Evolutionary conservation across 2,113 vertebrate genomes (phyloP), one percentile per base, ranked within the genome.

Genomic region (Chaetops frenatus): DNA sequence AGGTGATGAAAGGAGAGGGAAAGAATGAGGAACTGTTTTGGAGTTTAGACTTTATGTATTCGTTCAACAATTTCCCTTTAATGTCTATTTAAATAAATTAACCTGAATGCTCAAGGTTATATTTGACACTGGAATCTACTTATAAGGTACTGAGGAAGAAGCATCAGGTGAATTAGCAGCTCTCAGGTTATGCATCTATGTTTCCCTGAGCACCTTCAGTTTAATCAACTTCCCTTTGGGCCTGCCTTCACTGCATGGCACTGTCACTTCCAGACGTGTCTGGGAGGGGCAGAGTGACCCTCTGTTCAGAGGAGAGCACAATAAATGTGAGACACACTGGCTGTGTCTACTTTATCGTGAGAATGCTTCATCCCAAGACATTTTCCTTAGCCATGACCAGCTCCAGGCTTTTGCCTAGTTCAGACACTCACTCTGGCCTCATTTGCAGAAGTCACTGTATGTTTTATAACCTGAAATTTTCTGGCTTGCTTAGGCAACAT

Each of bases 21-120:
- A 95, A 95, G 92, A 96, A 94, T 87, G 79, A 88, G 76, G 83
- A 95, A 92, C 90, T 81, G 48, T 53, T 96, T 84, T 62, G 76
- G 81, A 93, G 91, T 28, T 91, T 45, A 90, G 77, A 57, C 61
- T 94, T 95, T 23, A 81, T 92, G 70, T 80, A 71, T 81, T 92
- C 16, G 4, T 66, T 87, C 71, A 96, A 79, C 44, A 45, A 66
- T 86, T 94, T 86, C 44, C 27, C 42, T 95, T 90, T 96, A 88
- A 90, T 93, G 31, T 62, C 60, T 92, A 36, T 84, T 94, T 97
- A 93, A 93, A 83, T 83, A 54, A 83, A 95, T 96, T 97, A 96
- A 93, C 85, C 60, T 31, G 64, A 90, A 81, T 48, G 48, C n/a
- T 95, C 79, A 88, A 87, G 86, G 76, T 93, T 94, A 83, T 88